phyloP scores from a whole-genome alignment of 2,113 vertebrate species.

The Cryptomyrus ogoouensis region DNA sequence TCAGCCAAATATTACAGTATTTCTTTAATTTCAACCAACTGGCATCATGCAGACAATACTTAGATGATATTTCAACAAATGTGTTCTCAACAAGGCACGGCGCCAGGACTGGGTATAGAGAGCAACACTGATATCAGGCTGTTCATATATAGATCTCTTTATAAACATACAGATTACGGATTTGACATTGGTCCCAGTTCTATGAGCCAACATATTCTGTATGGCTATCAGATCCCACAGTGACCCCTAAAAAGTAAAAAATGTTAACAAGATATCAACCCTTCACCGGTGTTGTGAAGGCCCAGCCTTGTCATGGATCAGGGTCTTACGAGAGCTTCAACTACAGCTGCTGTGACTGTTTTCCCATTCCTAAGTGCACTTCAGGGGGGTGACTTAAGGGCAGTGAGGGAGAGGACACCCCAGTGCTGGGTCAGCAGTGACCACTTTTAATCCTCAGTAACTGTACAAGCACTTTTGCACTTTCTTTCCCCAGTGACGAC shows the following conservation, averaged over 20 bases:
- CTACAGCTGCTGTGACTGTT: not conserved
- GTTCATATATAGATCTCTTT: not conserved
- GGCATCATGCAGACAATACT: not conserved
- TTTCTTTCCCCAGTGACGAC: not conserved
- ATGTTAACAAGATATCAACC: not conserved
- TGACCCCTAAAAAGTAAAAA: not conserved
- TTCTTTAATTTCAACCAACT: not conserved
- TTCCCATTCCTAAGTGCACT: not conserved
- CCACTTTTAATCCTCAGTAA: not conserved
- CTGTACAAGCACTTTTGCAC: not conserved
- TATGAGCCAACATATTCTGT: not conserved
- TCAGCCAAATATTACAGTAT: not conserved
- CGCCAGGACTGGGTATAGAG: not conserved
- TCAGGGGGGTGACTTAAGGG: not conserved
- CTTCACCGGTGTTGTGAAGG: not conserved
- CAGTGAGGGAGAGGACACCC: not conserved
- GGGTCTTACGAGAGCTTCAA: not conserved
- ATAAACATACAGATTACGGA: not conserved
- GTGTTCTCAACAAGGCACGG: not conserved
- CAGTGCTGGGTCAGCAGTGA: constrained; percentile 3
- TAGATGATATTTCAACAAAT: constrained; percentile 5
- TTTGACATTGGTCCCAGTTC: not conserved
- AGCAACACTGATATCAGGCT: not conserved
- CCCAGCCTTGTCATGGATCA: not conserved
- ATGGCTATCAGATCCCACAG: not conserved